Evolutionary conservation across 2,113 vertebrate genomes (phyloP), one percentile per base, ranked within the genome.

Genomic region (Caretta caretta): DNA sequence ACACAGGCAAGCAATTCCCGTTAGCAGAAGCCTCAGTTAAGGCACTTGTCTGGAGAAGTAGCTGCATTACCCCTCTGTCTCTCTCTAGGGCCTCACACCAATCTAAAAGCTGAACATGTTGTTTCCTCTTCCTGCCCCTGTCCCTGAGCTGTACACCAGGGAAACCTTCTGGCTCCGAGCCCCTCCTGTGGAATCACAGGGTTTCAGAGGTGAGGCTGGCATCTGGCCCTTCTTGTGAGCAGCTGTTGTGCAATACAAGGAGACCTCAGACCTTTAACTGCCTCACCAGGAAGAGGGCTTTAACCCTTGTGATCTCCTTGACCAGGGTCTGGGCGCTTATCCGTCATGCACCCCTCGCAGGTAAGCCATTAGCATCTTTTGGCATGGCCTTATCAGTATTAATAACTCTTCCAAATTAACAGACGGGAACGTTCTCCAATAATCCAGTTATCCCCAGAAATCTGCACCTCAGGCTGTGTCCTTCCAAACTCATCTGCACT

Each of bases 391-490:
- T 8, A 1, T 20, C 0, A 0, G 8, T 38, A 19, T 3, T 80
- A 69, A 3, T 9, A 54, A 20, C 0, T 0, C 12, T 11, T 25
- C 62, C 65, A 25, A n/a, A 31, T n/a, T 48, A 51, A 0, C 0
- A 75, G 35, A 35, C 25, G 54, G 1, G 1, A 19, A 13, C n/a
- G 2, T 5, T 86, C n/a, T 72, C 65, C 27, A 29, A 53, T 31
- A 57, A n/a, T 35, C 10, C 42, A 0, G 1, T 87, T 93, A 80
- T 48, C 53, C 80, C 59, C 59, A 35, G 65, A 1, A 1, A 95
- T 72, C 57, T 0, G 0, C 59, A 1, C 1, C 0, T 4, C 65
- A 91, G n/a, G 51, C 0, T 0, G 16, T 8, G 35, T 69, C 62
- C 35, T 72, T 38, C 65, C 65, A 72, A 17, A 38, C 19, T 38